Evolutionary conservation across 2,888 invertebrate genomes (phyloP), one percentile per base, ranked within the genome.

Genomic region (Drosophila atripex): DNA sequence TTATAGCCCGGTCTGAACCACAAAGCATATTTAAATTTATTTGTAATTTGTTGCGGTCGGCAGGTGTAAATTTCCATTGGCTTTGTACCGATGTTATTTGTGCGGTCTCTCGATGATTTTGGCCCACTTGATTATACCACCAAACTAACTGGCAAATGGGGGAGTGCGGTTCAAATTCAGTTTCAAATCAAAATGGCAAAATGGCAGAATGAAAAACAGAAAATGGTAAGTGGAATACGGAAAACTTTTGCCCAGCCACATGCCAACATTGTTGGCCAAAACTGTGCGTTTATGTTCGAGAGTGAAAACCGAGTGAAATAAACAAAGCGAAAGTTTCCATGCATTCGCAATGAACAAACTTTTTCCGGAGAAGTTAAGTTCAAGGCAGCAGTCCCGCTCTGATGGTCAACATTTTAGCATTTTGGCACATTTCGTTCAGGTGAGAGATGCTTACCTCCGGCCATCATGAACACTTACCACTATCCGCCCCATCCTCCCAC

Each of bases 1-100:
- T 63, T 65, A 73, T 71, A 35, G 28, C 30, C 45, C 18, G 21
- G 9, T 18, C 50, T 28, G 25, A n/a, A 41, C 74, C 73, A 46
- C 71, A 73, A 73, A 73, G 56, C 54, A 50, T 57, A 65, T 73
- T 71, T 51, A 50, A 71, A 71, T 66, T 51, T 73, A 30, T 68
- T 65, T 43, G 43, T 39, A 66, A 56, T 54, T 65, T 43, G 45
- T 4, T 47, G 73, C 39, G 73, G 71, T 49, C 16, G 47, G 14
- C 30, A 56, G 66, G 66, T 57, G 73, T 66, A 66, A 65, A 73
- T 53, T 49, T 66, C 16, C 46, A 58, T 47, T 51, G 47, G 41
- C 18, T 45, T 28, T 45, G 28, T 66, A 28, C 41, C 50, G 32
- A 25, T 61, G 47, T 41, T 35, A 51, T 35, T 43, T 12, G 12